Evolutionary conservation across 1,140 invertebrate genomes (phyloP).

Genomic region (Dreissena rostriformis): DNA sequence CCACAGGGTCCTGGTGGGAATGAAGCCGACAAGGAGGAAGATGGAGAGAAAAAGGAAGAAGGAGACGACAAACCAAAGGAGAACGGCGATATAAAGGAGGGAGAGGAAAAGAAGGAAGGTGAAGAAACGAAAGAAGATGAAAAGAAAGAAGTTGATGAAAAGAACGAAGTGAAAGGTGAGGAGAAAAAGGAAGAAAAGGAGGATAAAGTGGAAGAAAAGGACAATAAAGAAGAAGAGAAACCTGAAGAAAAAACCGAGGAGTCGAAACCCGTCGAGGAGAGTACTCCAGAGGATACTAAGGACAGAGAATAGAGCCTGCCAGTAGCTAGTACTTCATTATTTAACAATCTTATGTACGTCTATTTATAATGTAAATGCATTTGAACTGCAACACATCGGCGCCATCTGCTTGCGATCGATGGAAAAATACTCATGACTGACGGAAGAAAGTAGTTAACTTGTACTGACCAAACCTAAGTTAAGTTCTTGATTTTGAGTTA

Average conservation of each 20-base stretch:
- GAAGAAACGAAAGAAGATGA: slow-evolving; percentile 52
- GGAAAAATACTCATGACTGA: no score
- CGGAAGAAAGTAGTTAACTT: no score
- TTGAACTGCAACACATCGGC: not conserved
- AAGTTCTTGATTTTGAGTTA: no score
- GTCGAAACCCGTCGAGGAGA: slow-evolving; percentile 25
- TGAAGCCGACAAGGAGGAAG: slow-evolving; percentile 46
- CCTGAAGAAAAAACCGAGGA: slow-evolving; percentile 60
- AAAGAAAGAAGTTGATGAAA: slow-evolving; percentile 53
- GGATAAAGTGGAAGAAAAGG: slow-evolving; percentile 60
- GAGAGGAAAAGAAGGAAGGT: slow-evolving; percentile 50
- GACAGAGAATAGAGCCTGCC: not conserved
- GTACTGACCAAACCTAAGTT: no score
- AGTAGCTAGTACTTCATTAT: not conserved
- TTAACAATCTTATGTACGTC: not conserved
- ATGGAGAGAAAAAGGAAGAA: slow-evolving; percentile 57
- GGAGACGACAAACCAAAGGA: slow-evolving; percentile 64
- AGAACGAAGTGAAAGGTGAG: slow-evolving; percentile 53
- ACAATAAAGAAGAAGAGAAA: slow-evolving; percentile 58
- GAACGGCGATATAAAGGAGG: slow-evolving; percentile 66
- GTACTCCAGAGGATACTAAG: not conserved
- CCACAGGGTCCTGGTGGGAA: slow-evolving; percentile 13
- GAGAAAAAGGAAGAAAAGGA: slow-evolving; percentile 59
- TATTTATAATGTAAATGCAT: not conserved
- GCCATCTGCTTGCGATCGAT: no score